These are phyloP conservation scores for Drosophila novamexicana DNA, from an alignment of 1,140 invertebrate species.

Conservation along the genomic window DNA sequence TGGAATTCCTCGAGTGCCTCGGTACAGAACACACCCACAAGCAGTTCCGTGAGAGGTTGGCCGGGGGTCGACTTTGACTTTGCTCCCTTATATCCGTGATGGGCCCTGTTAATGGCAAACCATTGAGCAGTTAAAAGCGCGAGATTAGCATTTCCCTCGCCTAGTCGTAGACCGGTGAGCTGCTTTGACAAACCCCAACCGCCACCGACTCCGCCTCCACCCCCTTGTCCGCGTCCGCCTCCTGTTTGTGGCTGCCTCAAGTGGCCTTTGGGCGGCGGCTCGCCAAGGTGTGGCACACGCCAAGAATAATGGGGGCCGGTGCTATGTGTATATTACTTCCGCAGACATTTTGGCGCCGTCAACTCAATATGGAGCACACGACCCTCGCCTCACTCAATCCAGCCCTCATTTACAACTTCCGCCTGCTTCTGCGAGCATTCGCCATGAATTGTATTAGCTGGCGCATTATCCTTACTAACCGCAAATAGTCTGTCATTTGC, in stretches of 20 bases:
- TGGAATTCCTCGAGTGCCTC: slow-evolving; percentile 46
- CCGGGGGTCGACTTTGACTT: background rate
- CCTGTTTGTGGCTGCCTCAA: slow-evolving; percentile 7
- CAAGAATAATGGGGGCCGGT: slow-evolving; percentile 1
- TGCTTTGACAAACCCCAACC: slow-evolving; percentile 21
- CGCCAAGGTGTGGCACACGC: slow-evolving; percentile 33
- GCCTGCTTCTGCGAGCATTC: background rate
- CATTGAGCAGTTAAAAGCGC: slow-evolving; percentile 70
- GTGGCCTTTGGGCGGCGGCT: slow-evolving; percentile 15
- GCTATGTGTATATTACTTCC: slow-evolving; percentile 6
- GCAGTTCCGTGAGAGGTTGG: background rate
- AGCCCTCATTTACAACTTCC: background rate
- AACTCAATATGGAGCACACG: background rate
- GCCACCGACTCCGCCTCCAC: no score
- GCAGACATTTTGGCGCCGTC: slow-evolving; percentile 41
- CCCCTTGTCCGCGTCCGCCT: no score
- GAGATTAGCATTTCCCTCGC: slow-evolving; percentile 56
- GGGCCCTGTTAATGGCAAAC: slow-evolving; percentile 62
- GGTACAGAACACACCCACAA: slow-evolving; percentile 31
- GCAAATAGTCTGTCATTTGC: slow-evolving; percentile 56
- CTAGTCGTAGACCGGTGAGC: slow-evolving; percentile 16
- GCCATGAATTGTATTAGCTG: slow-evolving; percentile 37
- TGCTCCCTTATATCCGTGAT: slow-evolving; percentile 49
- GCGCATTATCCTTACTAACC: slow-evolving; percentile 46
- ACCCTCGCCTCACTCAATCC: background rate